Evolutionary conservation across 2,113 vertebrate genomes (phyloP), one percentile per base, ranked within the genome.

Genomic region (Bos indicus): DNA sequence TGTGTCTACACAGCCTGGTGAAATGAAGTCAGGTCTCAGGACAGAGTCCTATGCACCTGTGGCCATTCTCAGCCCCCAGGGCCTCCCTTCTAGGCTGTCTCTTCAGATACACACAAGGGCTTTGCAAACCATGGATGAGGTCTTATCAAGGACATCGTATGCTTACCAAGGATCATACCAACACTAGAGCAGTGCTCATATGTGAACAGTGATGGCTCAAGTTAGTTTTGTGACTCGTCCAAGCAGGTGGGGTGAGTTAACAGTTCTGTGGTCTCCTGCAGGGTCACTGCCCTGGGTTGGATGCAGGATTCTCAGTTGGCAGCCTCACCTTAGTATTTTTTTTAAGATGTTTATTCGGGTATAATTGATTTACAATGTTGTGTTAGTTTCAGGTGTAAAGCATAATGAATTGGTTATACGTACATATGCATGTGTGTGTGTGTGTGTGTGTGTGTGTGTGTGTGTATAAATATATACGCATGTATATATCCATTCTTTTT

Each of bases 1-100:
- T 13, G 21, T 43, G 13, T 30, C n/a, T 46, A 28, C 3, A 11
- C 3, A 59, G 48, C 81, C 78, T 62, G 19, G 33, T 14, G 3
- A 36, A 14, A 28, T 62, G 1, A 88, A 62, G 4, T 46, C 59
- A 21, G 21, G 67, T 43, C 33, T 14, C 19, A 28, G 11, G 13
- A 57, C n/a, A 51, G 54, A 81, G 6, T 16, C 8, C 1, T 64
- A 13, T 11, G 7, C 11, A 43, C 5, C 10, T 11, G 7, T 43
- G 33, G 14, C 2, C 5, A 6, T 54, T 54, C 82, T 36, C 33
- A 23, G 19, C 7, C 6, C 7, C 23, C 11, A 23, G 16, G 0
- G 1, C 4, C 7, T 54, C 17, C 21, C n/a, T 14, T 19, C 33
- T 25, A 12, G 0, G 2, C 36, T n/a, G n/a, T 60, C 26, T 52